Evolutionary conservation across 2,113 vertebrate species (phyloP).

Genomic region (Indicator indicator): DNA sequence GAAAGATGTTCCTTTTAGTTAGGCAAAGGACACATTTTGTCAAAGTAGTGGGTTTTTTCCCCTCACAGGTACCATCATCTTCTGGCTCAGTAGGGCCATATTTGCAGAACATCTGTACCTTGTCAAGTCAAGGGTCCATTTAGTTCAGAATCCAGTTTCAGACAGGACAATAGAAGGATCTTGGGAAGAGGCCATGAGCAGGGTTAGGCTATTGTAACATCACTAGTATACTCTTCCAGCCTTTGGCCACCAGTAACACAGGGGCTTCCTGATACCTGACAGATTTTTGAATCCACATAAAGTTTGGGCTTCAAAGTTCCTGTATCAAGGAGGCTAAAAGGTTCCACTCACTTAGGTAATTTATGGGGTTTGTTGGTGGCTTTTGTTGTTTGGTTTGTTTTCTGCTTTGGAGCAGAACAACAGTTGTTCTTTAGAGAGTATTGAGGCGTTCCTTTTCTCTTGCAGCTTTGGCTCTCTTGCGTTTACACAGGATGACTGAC

Average conservation of each 20-base stretch:
- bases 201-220: background rate
- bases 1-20: conserved; percentile 50
- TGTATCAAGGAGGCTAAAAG: background rate
- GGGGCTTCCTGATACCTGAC: background rate
- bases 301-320: background rate
- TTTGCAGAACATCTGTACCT: background rate
- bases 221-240: background rate
- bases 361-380: background rate
- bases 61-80: background rate
- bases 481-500: conserved; percentile 76
- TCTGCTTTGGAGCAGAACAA: background rate
- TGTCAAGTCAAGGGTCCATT: background rate
- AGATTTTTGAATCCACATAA: background rate
- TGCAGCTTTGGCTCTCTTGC: conserved; percentile 39
- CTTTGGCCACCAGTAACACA: background rate
- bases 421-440: conserved; percentile 11
- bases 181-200: background rate
- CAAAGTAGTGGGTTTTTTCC: conserved; percentile 1
- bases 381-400: background rate
- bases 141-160: background rate
- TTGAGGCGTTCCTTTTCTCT: conserved; percentile 70
- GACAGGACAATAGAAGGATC: background rate
- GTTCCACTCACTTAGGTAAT: background rate
- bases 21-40: conserved; percentile 13
- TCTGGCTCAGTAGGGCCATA: background rate